Base-by-base conservation (phyloP, 2,797 vertebrate species). In the Linurgus olivaceus region DNA sequence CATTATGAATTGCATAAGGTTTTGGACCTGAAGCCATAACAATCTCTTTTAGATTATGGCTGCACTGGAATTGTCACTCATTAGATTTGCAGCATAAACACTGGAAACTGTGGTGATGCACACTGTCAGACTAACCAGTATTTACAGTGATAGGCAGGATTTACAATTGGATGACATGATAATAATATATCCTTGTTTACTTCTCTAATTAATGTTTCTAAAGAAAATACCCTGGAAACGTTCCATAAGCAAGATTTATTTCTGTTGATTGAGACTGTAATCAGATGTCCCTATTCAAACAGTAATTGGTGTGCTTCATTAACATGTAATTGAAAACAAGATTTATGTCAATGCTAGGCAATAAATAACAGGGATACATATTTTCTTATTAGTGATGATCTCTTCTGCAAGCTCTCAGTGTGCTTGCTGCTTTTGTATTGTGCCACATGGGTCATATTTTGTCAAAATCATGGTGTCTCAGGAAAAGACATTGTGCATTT, bases 221-320 rank as follows among this genome's bases (percentile, higher is more conserved):
- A 97, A 95, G 83, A 97, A 97, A 96, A 94, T 92, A 95, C 73
- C 86, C 90, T 97, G 91, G 94, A 97, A 97, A 94, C 83, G 57
- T 96, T 96, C 80, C 97, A 87, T 95, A 95, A 96, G 86, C 70
- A 96, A 96, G 93, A 97, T 98, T 97, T 97, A 97, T 97, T 95
- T 96, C 80, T 94, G 75, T 89, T 96, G 89, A 96, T 96, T 97
- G 88, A 97, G 94, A 97, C 96, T 95, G 93, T 85, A 97, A 94
- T 96, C 96, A 94, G 96, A 97, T 97, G 96, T 97, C 96, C 94
- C 94, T 93, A 90, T 96, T 97, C 96, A 96, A 97, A 97, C 95
- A 95, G 95, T 98, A 98, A 98, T 96, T 97, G 98, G 95, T 91
- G 91, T 86, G 94, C 97, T 98, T 97, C 96, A 97, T 98, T 98